Evolutionary conservation across 2,888 invertebrate species (phyloP).

Genomic region (Eupithecia subumbrata): DNA sequence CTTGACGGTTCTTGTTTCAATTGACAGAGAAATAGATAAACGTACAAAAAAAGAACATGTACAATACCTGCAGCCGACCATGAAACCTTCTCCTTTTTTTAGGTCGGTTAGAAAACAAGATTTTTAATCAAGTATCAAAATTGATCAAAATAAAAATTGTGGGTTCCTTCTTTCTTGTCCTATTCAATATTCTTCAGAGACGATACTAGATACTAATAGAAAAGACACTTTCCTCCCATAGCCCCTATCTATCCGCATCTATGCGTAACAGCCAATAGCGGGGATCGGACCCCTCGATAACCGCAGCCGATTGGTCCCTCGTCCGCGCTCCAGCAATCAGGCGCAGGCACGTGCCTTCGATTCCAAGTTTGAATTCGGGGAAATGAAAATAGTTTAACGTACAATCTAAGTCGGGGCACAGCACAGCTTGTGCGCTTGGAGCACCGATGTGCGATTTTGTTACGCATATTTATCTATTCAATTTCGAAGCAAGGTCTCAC

Average conservation of each 20-base stretch:
- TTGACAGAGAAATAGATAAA: too few species aligned
- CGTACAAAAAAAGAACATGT: too few species aligned
- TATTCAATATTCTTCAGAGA: not conserved
- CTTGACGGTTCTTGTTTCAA: too few species aligned
- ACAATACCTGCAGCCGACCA: too few species aligned
- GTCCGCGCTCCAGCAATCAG: slow-evolving; percentile 39
- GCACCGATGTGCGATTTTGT: not conserved
- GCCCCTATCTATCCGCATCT: not conserved
- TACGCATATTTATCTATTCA: not conserved
- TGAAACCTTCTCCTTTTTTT: too few species aligned
- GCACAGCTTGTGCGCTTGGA: not conserved
- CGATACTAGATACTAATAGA: not conserved
- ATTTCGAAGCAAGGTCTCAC: not conserved
- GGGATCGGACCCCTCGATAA: not conserved
- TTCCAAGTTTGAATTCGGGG: slow-evolving; percentile 1
- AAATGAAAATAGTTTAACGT: slow-evolving; percentile 8
- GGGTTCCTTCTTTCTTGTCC: not conserved
- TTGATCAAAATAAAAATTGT: too few species aligned
- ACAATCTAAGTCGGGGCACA: not conserved
- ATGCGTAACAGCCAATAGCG: not conserved
- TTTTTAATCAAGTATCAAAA: too few species aligned
- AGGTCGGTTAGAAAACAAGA: too few species aligned
- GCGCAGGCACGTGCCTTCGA: slow-evolving; percentile 48
- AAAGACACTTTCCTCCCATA: not conserved
- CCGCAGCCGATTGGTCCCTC: not conserved